Conservation (phyloP, 2,113 vertebrate species). For the Bettongia penicillata region DNA sequence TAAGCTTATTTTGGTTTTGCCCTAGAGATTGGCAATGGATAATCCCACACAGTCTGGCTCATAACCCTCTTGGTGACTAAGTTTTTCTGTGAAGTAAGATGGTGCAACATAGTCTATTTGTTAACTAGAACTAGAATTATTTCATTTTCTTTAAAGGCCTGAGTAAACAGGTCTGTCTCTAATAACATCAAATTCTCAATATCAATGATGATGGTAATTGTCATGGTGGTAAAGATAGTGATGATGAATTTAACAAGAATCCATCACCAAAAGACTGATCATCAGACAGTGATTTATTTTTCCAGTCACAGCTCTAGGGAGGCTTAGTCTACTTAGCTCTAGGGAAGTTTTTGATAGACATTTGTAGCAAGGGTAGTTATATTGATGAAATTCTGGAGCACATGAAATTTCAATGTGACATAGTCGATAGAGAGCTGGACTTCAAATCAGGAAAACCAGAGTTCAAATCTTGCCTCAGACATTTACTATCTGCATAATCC, state of each 20-base stretch:
- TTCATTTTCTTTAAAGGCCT: slow-evolving; percentile 56
- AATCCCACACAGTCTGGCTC: slow-evolving; percentile 61
- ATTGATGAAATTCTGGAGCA: too few relatives aligned
- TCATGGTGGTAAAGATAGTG: not conserved
- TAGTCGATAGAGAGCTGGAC: too few relatives aligned
- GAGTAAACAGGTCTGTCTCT: not conserved
- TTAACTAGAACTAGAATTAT: slow-evolving; percentile 61
- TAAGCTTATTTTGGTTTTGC: slow-evolving; percentile 71
- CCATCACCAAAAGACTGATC: too few relatives aligned
- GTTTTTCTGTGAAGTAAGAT: slow-evolving; percentile 62
- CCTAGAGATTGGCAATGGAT: slow-evolving; percentile 57
- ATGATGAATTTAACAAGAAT: not conserved
- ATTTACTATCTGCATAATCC: too few relatives aligned
- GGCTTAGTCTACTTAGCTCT: too few relatives aligned
- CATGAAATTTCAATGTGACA: too few relatives aligned
- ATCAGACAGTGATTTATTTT: too few relatives aligned
- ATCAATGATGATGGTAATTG: not conserved
- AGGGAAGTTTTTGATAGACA: too few relatives aligned
- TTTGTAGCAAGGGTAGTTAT: too few relatives aligned
- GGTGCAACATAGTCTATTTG: slow-evolving; percentile 61
- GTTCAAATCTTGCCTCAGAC: too few relatives aligned
- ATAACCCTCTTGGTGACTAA: slow-evolving; percentile 61
- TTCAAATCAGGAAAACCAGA: too few relatives aligned
- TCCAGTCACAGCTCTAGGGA: too few relatives aligned
- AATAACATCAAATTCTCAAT: not conserved